Conservation (phyloP, 2,113 vertebrate species). For the Sporophila hypoxantha region DNA sequence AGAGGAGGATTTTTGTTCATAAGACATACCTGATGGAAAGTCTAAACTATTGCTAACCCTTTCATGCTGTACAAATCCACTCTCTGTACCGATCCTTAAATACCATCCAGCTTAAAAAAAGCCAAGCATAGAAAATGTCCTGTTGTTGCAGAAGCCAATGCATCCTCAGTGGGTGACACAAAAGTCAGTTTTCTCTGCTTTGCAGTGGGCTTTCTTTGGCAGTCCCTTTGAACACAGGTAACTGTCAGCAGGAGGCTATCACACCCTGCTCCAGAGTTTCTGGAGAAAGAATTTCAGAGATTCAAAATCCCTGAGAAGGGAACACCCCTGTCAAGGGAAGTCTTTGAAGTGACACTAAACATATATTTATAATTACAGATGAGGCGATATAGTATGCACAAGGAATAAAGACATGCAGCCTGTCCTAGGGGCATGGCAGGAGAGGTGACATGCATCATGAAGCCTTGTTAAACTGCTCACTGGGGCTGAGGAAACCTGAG, state of each 20-base stretch:
- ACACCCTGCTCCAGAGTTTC: constrained; percentile 1
- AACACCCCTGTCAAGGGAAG: constrained; percentile 29
- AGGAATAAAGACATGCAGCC: not conserved
- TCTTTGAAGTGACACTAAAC: constrained; percentile 52
- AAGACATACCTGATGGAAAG: not conserved
- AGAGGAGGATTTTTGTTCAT: not conserved
- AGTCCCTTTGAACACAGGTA: constrained; percentile 27
- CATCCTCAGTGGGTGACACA: not conserved
- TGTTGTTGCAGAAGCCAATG: not conserved
- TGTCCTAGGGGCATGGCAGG: constrained; percentile 46
- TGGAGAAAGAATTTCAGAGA: constrained; percentile 40
- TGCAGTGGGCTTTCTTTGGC: not conserved
- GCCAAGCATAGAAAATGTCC: not conserved
- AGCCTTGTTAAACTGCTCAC: constrained; percentile 42
- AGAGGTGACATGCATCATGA: constrained; percentile 47
- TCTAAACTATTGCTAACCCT: not conserved
- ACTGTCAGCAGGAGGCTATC: constrained; percentile 26
- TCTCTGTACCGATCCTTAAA: not conserved
- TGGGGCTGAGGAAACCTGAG: constrained; percentile 42
- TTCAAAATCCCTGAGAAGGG: constrained; percentile 36
- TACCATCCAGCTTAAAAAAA: not conserved
- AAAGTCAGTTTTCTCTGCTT: not conserved
- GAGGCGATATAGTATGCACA: not conserved
- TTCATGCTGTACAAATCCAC: not conserved
- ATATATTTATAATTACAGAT: constrained; percentile 58